A percentile compares a stretch with the other conserved stretches of the same genome.
Conservation (phyloP, 2,888 invertebrate species). For the Xestia ashworthii region DNA sequence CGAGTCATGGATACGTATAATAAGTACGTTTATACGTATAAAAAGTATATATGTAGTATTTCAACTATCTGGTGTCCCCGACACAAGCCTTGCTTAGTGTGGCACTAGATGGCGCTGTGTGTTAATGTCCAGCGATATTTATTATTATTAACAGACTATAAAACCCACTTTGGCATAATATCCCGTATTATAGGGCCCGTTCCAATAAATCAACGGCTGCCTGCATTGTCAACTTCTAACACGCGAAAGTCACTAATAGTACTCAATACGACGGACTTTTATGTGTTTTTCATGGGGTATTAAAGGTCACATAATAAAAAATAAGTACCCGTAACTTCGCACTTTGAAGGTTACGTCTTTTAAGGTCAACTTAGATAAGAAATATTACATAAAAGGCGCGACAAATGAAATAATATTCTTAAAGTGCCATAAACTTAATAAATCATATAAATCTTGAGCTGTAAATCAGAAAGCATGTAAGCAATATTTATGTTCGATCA, state of each 20-base stretch:
- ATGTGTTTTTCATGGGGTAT: conserved; percentile 65
- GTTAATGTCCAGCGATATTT: too few species aligned
- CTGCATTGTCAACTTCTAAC: conserved; percentile 63
- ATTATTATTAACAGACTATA: conserved; percentile 31
- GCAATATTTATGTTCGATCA: conserved; percentile 1
- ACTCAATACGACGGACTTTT: conserved; percentile 43
- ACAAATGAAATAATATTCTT: conserved; percentile 27
- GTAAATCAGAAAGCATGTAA: conserved; percentile 6
- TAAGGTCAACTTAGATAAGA: conserved; percentile 60
- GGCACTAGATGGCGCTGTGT: too few species aligned
- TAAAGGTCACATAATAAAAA: conserved; percentile 70
- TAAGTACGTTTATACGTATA: too few species aligned
- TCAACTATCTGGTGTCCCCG: too few species aligned
- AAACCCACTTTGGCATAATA: conserved; percentile 31
- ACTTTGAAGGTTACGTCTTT: conserved; percentile 47
- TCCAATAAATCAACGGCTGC: conserved; percentile 53
- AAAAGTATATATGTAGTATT: too few species aligned
- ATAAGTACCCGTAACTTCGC: conserved; percentile 64
- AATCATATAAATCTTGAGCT: conserved; percentile 4
- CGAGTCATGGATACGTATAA: too few species aligned
- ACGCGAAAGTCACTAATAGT: conserved; percentile 52
- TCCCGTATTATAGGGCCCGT: conserved; percentile 18
- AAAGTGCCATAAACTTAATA: conserved; percentile 14
- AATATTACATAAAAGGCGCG: conserved; percentile 25
- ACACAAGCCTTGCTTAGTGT: too few species aligned